Evolutionary conservation across 2,113 vertebrate species (phyloP).

Genomic region (Chamaea fasciata): DNA sequence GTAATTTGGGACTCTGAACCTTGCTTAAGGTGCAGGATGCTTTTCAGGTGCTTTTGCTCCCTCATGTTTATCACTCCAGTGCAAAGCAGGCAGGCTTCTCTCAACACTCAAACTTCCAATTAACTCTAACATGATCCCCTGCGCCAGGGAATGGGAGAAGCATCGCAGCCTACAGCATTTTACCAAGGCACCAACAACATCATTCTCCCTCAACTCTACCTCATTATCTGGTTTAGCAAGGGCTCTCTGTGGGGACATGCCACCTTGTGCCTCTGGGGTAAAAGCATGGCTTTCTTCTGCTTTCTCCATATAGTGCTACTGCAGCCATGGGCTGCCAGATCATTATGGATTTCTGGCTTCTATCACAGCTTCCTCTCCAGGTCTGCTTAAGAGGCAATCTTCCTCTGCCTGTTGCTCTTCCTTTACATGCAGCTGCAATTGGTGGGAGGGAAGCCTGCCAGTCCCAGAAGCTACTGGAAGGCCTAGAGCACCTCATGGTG

Average conservation of each 20-base stretch:
- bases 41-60: not conserved
- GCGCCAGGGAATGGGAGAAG: not conserved
- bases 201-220: not conserved
- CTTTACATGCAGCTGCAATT: not conserved
- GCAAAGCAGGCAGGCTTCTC: not conserved
- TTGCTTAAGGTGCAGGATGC: accelerated
- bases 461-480: not conserved
- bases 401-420: not conserved
- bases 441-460: not conserved
- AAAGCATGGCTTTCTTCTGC: accelerated
- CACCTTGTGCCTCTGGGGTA: not conserved
- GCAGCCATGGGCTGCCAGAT: not conserved
- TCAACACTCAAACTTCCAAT: not conserved
- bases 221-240: not conserved
- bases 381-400: not conserved
- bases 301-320: not conserved
- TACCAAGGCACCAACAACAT: not conserved
- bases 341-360: not conserved
- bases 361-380: not conserved
- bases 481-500: not conserved
- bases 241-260: not conserved
- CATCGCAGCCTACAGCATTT: not conserved
- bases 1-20: not conserved
- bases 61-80: not conserved
- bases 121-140: not conserved